Conservation (phyloP, 2,113 vertebrate genomes). For the Campylomormyrus numenius region DNA sequence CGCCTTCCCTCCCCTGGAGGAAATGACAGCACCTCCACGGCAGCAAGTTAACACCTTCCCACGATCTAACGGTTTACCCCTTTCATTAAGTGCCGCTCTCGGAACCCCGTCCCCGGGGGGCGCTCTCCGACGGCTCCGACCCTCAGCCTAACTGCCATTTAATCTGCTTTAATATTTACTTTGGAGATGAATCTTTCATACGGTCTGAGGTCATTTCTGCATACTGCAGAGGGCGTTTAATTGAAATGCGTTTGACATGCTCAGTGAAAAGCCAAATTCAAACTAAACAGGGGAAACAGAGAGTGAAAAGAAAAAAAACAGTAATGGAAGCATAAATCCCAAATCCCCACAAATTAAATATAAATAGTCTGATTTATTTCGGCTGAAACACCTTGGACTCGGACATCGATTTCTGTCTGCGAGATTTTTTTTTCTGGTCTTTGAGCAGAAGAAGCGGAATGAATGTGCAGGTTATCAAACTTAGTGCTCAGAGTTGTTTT, state of each 20-base stretch:
- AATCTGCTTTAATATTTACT: conserved; percentile 27
- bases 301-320: not conserved
- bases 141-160: conserved; percentile 17
- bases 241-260: conserved; percentile 50
- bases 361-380: conserved; percentile 17
- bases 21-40: not conserved
- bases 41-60: conserved; percentile 11
- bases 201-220: not conserved
- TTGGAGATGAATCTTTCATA: conserved; percentile 26
- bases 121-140: not conserved
- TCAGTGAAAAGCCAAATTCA: conserved; percentile 43
- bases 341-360: conserved; percentile 14
- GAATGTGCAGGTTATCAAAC: conserved; percentile 30
- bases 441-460: not conserved
- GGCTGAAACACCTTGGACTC: conserved; percentile 18
- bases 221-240: conserved; percentile 20
- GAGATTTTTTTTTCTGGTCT: not conserved
- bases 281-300: conserved; percentile 33
- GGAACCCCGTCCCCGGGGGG: not conserved
- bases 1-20: not conserved
- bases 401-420: not conserved
- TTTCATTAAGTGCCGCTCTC: conserved; percentile 21
- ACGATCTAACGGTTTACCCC: conserved; percentile 21
- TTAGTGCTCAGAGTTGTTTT: conserved; percentile 40
- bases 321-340: conserved; percentile 2